These are phyloP conservation scores for Ctenochaetus hawaiiensis DNA, from an alignment of 2,797 vertebrate genomes.

Conservation along the genomic window DNA sequence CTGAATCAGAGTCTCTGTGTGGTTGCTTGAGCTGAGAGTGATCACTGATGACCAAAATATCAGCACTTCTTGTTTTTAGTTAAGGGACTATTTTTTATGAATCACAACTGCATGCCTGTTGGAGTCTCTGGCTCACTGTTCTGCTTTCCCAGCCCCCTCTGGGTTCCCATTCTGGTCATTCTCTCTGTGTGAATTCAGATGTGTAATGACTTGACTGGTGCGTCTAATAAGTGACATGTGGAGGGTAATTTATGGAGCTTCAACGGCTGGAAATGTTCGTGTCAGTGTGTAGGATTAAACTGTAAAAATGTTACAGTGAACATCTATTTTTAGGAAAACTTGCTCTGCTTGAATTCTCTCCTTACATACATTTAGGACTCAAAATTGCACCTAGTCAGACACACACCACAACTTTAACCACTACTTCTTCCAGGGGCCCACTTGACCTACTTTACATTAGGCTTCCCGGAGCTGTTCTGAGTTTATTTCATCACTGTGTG, in stretches of 20 bases:
- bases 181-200: slow-evolving; percentile 73
- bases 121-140: slow-evolving; percentile 42
- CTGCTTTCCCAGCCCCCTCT: slow-evolving; percentile 51
- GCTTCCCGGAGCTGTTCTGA: slow-evolving; percentile 42
- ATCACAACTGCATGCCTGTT: slow-evolving; percentile 39
- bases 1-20: slow-evolving; percentile 15
- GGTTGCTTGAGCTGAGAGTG: slow-evolving; percentile 16
- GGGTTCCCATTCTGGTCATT: slow-evolving; percentile 36
- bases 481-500: slow-evolving; percentile 63
- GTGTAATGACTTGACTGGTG: slow-evolving; percentile 81
- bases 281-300: slow-evolving; percentile 8
- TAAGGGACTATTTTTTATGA: slow-evolving; percentile 19
- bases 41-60: slow-evolving; percentile 50
- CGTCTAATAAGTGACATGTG: slow-evolving; percentile 79
- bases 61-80: neutral
- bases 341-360: slow-evolving; percentile 1
- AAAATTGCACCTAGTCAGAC: slow-evolving; percentile 14
- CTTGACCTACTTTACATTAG: slow-evolving; percentile 64
- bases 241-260: slow-evolving; percentile 60
- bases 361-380: slow-evolving; percentile 4
- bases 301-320: slow-evolving; percentile 12
- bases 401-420: slow-evolving; percentile 31
- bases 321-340: slow-evolving; percentile 13
- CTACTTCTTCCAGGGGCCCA: slow-evolving; percentile 43
- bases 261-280: slow-evolving; percentile 13